Base-by-base conservation (phyloP, 2,113 vertebrate species). In the Gymnorhina tibicen region DNA sequence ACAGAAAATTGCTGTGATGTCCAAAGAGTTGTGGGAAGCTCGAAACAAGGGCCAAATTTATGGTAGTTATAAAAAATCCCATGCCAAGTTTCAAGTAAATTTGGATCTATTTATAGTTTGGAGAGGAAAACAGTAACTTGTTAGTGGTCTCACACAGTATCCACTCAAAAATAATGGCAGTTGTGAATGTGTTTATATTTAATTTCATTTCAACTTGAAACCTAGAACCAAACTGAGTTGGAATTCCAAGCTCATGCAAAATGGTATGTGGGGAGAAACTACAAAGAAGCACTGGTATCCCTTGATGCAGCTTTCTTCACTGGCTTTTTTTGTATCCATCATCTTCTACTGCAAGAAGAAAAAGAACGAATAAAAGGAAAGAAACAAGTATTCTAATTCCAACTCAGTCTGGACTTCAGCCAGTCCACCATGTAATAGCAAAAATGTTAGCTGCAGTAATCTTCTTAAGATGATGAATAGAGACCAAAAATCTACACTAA, bases 371-470 rank as follows among this genome's bases (percentile, higher is more conserved):
- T 47, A n/a, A 58, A 91, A 85, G 39, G 23, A 56, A 91, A 50
- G 77, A 91, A 58, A 32, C 46, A 89, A 70, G 42, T 44, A 70
- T 78, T 81, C 64, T 50, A 74, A 67, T 75, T 91, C n/a, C 20
- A 85, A 28, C 17, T 75, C 27, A 74, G 47, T 22, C 55, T 92
- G 83, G 83, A 86, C 42, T 33, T 89, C 76, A 82, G 73, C 49
- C 77, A 93, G 68, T 86, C 50, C 30, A 77, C 70, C 39, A 81
- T 32, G 41, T 78, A 89, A 75, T 10, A 94, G 55, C 81, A 76
- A 86, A 93, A 95, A 78, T 46, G 28, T 60, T 85, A 70, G 64
- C 80, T 87, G 80, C 68, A 78, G n/a, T 70, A 87, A 93, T 81
- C 66, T 22, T 92, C 80, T 92, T 79, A 91, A 80, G 17, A 63